phyloP scores from a whole-genome alignment of 2,888 invertebrate species.

The Platerodrilus igneus region DNA sequence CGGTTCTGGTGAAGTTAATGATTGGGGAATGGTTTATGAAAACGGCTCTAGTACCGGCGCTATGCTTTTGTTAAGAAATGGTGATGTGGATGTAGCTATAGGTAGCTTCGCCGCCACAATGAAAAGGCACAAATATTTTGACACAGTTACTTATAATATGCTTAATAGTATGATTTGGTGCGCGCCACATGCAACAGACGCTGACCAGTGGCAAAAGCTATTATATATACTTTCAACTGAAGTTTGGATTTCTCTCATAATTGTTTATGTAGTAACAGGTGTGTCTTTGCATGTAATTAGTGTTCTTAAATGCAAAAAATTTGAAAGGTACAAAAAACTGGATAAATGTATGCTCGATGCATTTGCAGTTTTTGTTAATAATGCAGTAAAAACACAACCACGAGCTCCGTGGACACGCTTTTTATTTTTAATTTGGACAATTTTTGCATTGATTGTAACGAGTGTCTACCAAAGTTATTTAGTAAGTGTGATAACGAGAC shows the following conservation, averaged over 20 bases:
- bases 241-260: conserved; percentile 22
- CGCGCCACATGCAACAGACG: conserved; percentile 37
- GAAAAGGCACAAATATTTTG: conserved; percentile 33
- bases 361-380: conserved; percentile 29
- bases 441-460: conserved; percentile 32
- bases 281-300: conserved; percentile 17
- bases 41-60: conserved; percentile 35
- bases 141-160: conserved; percentile 36
- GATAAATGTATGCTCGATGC: conserved; percentile 23
- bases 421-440: conserved; percentile 29
- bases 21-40: conserved; percentile 30
- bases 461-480: conserved; percentile 34
- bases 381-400: conserved; percentile 29
- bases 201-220: conserved; percentile 31
- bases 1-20: conserved; percentile 22
- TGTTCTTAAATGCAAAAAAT: conserved; percentile 13
- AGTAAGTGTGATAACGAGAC: conserved; percentile 33
- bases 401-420: conserved; percentile 26
- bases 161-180: conserved; percentile 41
- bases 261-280: conserved; percentile 14
- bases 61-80: conserved; percentile 31
- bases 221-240: conserved; percentile 21
- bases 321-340: conserved; percentile 15
- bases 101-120: conserved; percentile 38
- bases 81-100: conserved; percentile 37